phyloP scores from a whole-genome alignment of 2,888 invertebrate species.

The Ophonus ardosiacus region DNA sequence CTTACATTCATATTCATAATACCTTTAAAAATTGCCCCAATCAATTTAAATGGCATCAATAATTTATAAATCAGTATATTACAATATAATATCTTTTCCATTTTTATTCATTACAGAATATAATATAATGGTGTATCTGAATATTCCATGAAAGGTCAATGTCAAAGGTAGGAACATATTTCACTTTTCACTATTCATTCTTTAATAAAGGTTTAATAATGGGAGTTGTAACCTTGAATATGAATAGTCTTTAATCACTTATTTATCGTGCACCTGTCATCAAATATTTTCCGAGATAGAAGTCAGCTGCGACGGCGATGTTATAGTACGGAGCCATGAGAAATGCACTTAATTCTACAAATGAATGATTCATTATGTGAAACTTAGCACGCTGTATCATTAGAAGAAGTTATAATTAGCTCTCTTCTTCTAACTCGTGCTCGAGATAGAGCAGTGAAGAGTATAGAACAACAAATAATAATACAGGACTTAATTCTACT shows the following conservation, averaged over 20 bases:
- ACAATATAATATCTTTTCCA: no score
- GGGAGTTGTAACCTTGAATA: not conserved
- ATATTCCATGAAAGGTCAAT: no score
- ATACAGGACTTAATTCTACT: no score
- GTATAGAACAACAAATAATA: no score
- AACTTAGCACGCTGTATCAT: conserved; percentile 51
- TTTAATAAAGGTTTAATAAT: conserved; percentile 3
- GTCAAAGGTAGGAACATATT: no score
- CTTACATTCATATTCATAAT: no score
- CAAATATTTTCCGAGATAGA: not conserved
- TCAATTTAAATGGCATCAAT: no score
- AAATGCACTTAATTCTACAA: conserved; percentile 46
- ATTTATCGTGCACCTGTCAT: conserved; percentile 4
- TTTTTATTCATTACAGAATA: no score
- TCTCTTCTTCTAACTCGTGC: not conserved
- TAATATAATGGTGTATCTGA: no score
- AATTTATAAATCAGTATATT: no score
- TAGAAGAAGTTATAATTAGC: conserved; percentile 30
- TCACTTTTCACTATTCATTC: not conserved
- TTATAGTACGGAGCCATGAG: conserved; percentile 20
- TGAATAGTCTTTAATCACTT: not conserved
- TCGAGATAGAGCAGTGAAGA: no score
- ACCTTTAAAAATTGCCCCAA: no score
- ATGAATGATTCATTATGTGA: conserved; percentile 55
- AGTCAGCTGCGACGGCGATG: not conserved